A percentile compares a stretch with the other conserved stretches of the same genome.
phyloP scores from a whole-genome alignment of 2,888 invertebrate species.

The Ochropleura plecta region DNA sequence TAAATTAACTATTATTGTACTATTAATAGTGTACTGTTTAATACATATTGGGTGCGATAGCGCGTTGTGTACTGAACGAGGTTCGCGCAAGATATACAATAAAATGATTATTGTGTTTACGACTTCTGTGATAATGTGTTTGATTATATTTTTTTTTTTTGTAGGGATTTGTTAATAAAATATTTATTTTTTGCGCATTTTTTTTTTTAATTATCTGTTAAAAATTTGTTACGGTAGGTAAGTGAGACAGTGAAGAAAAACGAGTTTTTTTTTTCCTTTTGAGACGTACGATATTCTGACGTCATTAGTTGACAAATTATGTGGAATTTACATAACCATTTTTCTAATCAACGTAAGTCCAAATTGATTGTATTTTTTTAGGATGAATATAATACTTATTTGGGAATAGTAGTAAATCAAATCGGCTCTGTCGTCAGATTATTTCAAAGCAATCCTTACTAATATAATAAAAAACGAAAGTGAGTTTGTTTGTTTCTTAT shows the following conservation, averaged over 20 bases:
- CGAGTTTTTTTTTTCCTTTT: too few species aligned
- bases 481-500: too few species aligned
- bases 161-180: constrained; percentile 25
- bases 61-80: constrained; percentile 67
- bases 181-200: background rate
- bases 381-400: background rate
- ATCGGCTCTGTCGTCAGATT: too few species aligned
- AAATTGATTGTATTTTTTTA: constrained; percentile 6
- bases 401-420: too few species aligned
- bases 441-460: too few species aligned
- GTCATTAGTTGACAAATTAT: background rate
- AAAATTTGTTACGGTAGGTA: background rate
- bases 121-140: constrained; percentile 73
- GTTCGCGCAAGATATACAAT: constrained; percentile 69
- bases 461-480: too few species aligned
- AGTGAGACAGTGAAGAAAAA: background rate
- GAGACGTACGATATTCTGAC: too few species aligned
- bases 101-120: constrained; percentile 65
- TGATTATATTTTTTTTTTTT: too few species aligned
- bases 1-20: constrained; percentile 22
- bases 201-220: background rate
- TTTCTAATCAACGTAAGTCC: background rate
- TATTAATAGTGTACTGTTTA: constrained; percentile 41
- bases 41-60: constrained; percentile 55
- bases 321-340: background rate